phyloP scores from a whole-genome alignment of 1,140 invertebrate species.

The Lamellibrachia luymesi region DNA sequence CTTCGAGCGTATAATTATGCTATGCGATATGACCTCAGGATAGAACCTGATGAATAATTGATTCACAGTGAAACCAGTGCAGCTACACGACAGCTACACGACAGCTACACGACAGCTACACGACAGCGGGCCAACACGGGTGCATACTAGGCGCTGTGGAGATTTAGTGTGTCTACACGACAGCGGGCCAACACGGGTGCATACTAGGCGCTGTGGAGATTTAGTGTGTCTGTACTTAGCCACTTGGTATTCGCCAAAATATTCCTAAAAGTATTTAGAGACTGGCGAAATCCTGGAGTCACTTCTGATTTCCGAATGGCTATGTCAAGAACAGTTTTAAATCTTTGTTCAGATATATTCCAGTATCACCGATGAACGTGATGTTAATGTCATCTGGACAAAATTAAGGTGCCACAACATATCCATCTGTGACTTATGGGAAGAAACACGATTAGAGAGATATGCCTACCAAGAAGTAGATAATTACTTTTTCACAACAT shows the following conservation, averaged over 20 bases:
- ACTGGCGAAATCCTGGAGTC: background rate
- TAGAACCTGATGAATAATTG: too few species aligned
- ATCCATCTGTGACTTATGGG: background rate
- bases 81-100: background rate
- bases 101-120: too few species aligned
- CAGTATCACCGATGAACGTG: background rate
- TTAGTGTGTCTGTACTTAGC: background rate
- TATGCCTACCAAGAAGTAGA: too few species aligned
- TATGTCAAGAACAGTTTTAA: background rate
- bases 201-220: background rate
- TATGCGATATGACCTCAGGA: background rate
- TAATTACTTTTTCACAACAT: too few species aligned
- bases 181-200: background rate
- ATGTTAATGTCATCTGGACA: background rate
- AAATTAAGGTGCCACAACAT: background rate
- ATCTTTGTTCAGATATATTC: background rate
- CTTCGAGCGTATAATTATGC: background rate
- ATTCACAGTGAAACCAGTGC: too few species aligned
- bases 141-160: too few species aligned
- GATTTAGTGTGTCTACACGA: background rate
- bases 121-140: background rate
- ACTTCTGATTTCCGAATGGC: background rate
- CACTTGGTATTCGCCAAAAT: background rate
- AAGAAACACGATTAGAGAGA: background rate
- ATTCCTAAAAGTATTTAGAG: background rate